Conservation (phyloP, 2,888 invertebrate species). For the Cheilosia pagana region DNA sequence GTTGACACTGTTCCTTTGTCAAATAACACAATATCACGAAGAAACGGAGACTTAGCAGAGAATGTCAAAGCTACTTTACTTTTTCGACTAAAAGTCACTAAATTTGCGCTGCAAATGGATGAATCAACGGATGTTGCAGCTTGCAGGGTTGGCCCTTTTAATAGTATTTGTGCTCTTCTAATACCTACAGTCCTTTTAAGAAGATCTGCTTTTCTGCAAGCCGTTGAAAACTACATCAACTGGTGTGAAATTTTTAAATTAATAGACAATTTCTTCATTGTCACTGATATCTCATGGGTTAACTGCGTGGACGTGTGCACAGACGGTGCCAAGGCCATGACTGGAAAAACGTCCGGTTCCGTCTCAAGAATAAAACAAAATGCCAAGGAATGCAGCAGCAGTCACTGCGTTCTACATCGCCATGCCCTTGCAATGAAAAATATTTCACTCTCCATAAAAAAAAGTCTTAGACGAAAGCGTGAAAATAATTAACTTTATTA, state of each 20-base stretch:
- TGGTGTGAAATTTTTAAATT: constrained; percentile 15
- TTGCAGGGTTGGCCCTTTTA: neutral
- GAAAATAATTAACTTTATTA: neutral
- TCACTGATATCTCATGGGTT: too few species aligned
- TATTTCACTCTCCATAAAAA: constrained; percentile 1
- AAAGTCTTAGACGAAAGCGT: neutral
- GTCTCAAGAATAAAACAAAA: constrained; percentile 10
- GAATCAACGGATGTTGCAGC: neutral
- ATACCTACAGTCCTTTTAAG: neutral
- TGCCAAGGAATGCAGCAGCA: too few species aligned
- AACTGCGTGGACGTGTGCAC: constrained; percentile 11
- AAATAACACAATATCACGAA: neutral
- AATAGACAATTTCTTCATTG: constrained; percentile 9
- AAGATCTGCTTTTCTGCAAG: neutral
- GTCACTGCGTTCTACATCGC: constrained; percentile 1
- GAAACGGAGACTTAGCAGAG: too few species aligned
- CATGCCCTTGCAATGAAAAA: constrained; percentile 23
- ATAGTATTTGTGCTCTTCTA: neutral
- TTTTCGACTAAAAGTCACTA: too few species aligned
- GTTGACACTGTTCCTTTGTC: neutral
- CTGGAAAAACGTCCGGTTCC: constrained; percentile 13
- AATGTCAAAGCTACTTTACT: too few species aligned
- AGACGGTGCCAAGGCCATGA: constrained; percentile 5
- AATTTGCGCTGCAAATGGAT: too few species aligned
- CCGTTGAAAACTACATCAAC: neutral